Base-by-base conservation (phyloP, 1,140 invertebrate genomes). In the Nephotettix cincticeps region DNA sequence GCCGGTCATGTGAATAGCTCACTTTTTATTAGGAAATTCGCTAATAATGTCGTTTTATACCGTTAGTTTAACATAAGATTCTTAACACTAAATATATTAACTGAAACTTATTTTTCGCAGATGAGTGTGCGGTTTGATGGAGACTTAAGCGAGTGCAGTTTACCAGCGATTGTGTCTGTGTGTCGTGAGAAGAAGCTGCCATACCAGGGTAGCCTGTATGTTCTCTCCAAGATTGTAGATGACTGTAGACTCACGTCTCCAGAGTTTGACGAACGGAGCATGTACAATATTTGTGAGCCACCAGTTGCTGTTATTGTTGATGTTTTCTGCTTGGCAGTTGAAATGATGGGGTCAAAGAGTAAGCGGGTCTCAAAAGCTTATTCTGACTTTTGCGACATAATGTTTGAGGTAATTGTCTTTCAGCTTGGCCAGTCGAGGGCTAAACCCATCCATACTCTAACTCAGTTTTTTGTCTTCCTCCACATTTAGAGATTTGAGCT, bases 331-430 rank as follows among this genome's bases (percentile, higher is more conserved):
- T 28, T 61, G 21, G 27, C n/a, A 61, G 13, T 61, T 3, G 23
- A 61, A n/a, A 61, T 61, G 56, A 61, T 21, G 9, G 13, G 14
- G 9, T 27, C 56, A 61, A 61, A 28, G 25, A 61, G 28, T n/a
- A 61, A 61, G 6, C 25, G 23, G 23, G 28, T 61, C 27, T 21
- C 14, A 13, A 27, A 25, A 27, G 27, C 56, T 6, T 61, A 61
- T 23, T 27, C 21, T 3, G 23, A 23, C 4, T 61, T 27, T 13
- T 27, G 23, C 28, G 6, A 27, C 9, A 2, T 11, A 2, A 61
- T 61, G 56, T 61, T 61, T 61, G 25, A 27, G 56, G 56, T 61
- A 29, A 61, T 21, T 61, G 28, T 36, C n/a, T n/a, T n/a, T n/a
- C n/a, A n/a, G n/a, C n/a, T n/a, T n/a, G n/a, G n/a, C n/a, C n/a